A percentile compares a stretch with the other conserved stretches of the same genome.
These are phyloP conservation scores for Rhabdomys pumilio DNA, from an alignment of 2,797 vertebrate species.

Conservation along the genomic window DNA sequence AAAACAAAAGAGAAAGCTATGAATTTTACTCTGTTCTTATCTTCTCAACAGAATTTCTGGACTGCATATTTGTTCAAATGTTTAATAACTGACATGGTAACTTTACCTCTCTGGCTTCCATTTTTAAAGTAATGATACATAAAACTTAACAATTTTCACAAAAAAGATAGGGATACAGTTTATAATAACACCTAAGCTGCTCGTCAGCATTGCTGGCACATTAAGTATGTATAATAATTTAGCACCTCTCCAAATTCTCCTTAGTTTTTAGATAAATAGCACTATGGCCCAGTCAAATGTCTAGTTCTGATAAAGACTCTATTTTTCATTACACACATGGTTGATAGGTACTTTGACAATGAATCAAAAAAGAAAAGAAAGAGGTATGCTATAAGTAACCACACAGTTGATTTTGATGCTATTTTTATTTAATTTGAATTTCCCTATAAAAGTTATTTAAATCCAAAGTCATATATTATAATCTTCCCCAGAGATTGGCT, in stretches of 20 bases:
- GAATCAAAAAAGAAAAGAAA: neutral
- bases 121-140: neutral
- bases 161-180: neutral
- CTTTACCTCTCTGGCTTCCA: neutral
- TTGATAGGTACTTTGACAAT: slow-evolving; percentile 7
- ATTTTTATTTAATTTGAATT: neutral
- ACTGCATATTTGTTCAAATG: neutral
- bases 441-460: slow-evolving; percentile 62
- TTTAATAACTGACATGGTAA: neutral
- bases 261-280: neutral
- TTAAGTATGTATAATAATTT: neutral
- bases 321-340: slow-evolving; percentile 33
- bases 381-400: neutral
- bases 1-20: neutral
- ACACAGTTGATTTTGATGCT: slow-evolving; percentile 37
- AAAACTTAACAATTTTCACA: neutral
- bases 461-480: slow-evolving; percentile 64
- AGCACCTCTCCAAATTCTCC: neutral
- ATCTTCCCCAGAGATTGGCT: slow-evolving; percentile 6
- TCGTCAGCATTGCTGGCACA: neutral
- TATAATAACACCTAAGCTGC: slow-evolving; percentile 4
- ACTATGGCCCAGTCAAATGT: neutral
- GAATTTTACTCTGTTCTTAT: neutral
- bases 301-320: neutral
- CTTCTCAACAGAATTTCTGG: neutral